Conservation (phyloP, 1,140 invertebrate species). For the Holcopasites calliopsidis region DNA sequence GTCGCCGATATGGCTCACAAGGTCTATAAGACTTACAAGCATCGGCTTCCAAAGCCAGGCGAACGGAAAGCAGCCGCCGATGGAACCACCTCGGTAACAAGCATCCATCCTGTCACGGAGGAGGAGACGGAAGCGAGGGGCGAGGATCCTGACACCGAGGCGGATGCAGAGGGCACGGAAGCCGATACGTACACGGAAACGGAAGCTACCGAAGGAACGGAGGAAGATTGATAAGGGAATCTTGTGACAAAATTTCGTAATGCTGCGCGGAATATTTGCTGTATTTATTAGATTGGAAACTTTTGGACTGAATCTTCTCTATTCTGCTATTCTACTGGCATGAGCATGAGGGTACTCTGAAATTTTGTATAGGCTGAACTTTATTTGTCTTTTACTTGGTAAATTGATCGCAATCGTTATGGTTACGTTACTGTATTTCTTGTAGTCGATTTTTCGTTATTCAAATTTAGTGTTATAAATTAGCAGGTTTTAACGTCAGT, state of each 20-base stretch:
- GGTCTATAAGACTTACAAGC: slow-evolving; percentile 56
- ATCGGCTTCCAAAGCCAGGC: slow-evolving; percentile 15
- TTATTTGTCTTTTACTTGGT: no score
- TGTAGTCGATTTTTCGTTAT: no score
- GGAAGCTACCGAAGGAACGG: background rate
- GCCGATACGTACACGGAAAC: background rate
- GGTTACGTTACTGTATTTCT: no score
- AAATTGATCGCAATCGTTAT: no score
- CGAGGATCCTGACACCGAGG: background rate
- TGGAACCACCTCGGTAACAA: no score
- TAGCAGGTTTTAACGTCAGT: no score
- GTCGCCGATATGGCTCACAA: slow-evolving; percentile 53
- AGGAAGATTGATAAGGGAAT: background rate
- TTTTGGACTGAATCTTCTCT: no score
- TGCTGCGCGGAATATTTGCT: background rate
- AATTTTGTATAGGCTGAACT: no score
- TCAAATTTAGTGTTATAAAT: no score
- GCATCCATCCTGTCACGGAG: background rate
- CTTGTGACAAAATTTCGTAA: background rate
- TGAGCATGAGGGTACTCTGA: no score
- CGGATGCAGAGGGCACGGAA: background rate
- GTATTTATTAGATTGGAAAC: no score
- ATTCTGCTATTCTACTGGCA: no score
- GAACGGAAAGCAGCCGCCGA: background rate
- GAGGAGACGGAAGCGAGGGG: background rate